Conservation (phyloP, 2,888 invertebrate genomes). For the Encarsia formosa region DNA sequence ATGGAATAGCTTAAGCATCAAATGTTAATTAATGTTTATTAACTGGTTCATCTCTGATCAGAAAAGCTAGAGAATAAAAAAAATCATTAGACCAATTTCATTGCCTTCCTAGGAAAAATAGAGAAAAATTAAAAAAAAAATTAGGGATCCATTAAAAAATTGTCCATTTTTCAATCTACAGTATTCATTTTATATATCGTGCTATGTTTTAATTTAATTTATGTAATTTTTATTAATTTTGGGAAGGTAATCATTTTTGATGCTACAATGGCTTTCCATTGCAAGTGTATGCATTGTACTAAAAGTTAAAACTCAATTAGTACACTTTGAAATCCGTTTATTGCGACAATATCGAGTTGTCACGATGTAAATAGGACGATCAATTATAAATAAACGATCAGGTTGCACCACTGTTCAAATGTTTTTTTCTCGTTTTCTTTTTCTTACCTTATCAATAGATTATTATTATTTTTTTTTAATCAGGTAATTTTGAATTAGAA, state of each 20-base stretch:
- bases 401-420: constrained; percentile 25
- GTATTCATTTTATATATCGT: constrained; percentile 30
- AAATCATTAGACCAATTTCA: constrained; percentile 39
- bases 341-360: constrained; percentile 29
- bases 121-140: constrained; percentile 4
- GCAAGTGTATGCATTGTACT: constrained; percentile 13
- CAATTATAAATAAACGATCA: constrained; percentile 41
- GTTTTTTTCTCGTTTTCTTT: constrained; percentile 8
- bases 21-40: constrained; percentile 22
- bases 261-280: constrained; percentile 15
- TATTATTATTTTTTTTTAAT: too few relatives aligned
- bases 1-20: constrained; percentile 42
- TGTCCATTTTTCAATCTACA: constrained; percentile 23
- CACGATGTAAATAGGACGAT: constrained; percentile 43
- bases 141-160: constrained; percentile 20
- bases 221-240: constrained; percentile 8
- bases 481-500: constrained; percentile 6
- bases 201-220: constrained; percentile 3
- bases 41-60: constrained; percentile 10
- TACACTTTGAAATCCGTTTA: constrained; percentile 16
- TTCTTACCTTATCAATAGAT: too few relatives aligned
- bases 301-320: constrained; percentile 9
- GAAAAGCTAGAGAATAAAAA: constrained; percentile 36
- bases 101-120: constrained; percentile 36
- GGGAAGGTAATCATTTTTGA: constrained; percentile 21